These are phyloP conservation scores for Microtus richardsoni DNA, from an alignment of 2,113 vertebrate genomes.

Conservation along the genomic window DNA sequence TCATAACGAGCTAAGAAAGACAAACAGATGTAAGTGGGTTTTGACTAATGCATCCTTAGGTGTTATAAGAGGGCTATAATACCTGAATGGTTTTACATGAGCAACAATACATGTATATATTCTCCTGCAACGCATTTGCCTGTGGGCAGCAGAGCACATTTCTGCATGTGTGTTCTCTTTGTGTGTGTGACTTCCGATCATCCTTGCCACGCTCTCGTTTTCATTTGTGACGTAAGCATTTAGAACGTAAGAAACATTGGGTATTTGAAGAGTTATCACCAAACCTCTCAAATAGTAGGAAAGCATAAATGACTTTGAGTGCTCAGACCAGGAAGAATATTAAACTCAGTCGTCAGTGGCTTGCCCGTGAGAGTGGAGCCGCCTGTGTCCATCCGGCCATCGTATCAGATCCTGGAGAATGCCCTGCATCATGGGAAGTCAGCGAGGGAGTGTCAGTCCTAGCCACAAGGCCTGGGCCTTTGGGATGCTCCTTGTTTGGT, in stretches of 20 bases:
- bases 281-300: constrained; percentile 62
- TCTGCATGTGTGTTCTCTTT: constrained; percentile 22
- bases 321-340: constrained; percentile 41
- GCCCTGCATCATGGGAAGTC: background rate
- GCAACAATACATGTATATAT: constrained; percentile 66
- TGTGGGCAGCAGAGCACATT: constrained; percentile 29
- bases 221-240: constrained; percentile 36
- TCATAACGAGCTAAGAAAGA: constrained; percentile 36
- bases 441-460: background rate
- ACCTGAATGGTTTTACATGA: constrained; percentile 65
- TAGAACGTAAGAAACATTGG: background rate
- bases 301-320: constrained; percentile 52
- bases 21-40: constrained; percentile 18
- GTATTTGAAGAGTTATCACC: constrained; percentile 57
- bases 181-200: constrained; percentile 37
- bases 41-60: constrained; percentile 48
- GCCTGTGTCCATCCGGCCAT: background rate
- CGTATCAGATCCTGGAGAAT: background rate
- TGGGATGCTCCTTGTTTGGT: background rate
- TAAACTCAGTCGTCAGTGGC: constrained; percentile 37
- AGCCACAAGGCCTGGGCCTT: background rate
- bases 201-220: constrained; percentile 13
- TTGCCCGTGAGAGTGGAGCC: background rate
- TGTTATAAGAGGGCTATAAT: background rate
- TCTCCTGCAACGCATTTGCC: background rate